Conservation (phyloP, 1,140 invertebrate species). For the Kradibia gibbosae region DNA sequence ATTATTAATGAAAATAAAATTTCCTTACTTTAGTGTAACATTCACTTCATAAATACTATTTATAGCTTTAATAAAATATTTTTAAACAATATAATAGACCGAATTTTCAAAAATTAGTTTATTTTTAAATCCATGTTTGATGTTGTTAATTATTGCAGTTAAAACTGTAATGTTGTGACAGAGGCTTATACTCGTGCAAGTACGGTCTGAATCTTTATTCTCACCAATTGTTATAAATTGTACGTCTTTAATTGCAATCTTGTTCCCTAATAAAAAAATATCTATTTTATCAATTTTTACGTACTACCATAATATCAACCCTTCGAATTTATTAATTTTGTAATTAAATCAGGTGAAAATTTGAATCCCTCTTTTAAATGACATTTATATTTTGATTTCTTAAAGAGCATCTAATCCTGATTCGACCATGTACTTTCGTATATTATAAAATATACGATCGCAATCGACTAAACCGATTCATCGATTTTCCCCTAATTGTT, state of each 20-base stretch:
- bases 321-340: neutral
- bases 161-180: neutral
- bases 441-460: neutral
- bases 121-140: neutral
- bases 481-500: neutral
- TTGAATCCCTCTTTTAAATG: neutral
- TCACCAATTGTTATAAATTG: neutral
- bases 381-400: neutral
- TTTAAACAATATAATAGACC: neutral
- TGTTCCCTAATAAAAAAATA: constrained; percentile 38
- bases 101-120: neutral
- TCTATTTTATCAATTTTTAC: neutral
- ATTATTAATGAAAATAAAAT: constrained; percentile 6
- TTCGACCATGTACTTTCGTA: neutral
- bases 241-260: neutral
- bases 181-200: neutral
- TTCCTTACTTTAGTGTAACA: neutral
- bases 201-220: neutral
- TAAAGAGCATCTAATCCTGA: neutral
- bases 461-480: neutral
- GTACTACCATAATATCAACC: neutral
- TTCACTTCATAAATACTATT: neutral
- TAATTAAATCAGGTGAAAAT: constrained; percentile 3
- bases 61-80: neutral
- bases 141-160: neutral